Conservation (phyloP, 2,113 vertebrate genomes). For the Pluvialis apricaria region DNA sequence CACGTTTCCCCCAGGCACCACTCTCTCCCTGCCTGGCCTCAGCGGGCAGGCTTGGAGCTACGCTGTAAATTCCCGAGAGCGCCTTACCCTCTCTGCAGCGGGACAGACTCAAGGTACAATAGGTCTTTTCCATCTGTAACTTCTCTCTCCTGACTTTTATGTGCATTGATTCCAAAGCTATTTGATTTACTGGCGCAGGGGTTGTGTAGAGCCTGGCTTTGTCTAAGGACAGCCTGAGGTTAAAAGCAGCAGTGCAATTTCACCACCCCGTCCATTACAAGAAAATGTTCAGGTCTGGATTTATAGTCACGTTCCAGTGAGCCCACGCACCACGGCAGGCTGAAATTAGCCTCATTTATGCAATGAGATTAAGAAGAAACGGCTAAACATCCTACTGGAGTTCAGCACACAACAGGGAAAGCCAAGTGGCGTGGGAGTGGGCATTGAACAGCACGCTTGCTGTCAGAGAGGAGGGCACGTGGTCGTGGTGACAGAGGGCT, state of each 20-base stretch:
- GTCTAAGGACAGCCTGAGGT: slow-evolving; percentile 33
- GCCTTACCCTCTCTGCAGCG: neutral
- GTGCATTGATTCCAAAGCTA: neutral
- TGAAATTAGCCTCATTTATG: slow-evolving; percentile 20
- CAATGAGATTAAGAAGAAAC: neutral
- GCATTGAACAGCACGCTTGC: rapidly evolving
- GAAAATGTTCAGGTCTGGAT: slow-evolving; percentile 2
- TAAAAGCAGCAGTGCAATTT: slow-evolving; percentile 34
- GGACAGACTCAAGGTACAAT: neutral
- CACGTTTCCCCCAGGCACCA: neutral
- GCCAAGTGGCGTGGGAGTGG: rapidly evolving
- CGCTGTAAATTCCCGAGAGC: neutral
- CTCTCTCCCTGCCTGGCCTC: slow-evolving; percentile 20
- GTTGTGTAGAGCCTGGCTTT: slow-evolving; percentile 5
- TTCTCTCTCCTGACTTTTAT: slow-evolving; percentile 11
- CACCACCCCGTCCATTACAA: neutral
- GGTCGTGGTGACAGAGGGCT: neutral
- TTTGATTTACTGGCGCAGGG: neutral
- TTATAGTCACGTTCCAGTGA: neutral
- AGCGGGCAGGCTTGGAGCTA: neutral
- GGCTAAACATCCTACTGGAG: neutral
- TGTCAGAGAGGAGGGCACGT: neutral
- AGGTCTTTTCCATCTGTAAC: slow-evolving; percentile 34
- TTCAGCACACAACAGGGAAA: neutral
- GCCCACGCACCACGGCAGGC: neutral